Conservation (phyloP, 2,113 vertebrate species). For the Mastomys coucha region DNA sequence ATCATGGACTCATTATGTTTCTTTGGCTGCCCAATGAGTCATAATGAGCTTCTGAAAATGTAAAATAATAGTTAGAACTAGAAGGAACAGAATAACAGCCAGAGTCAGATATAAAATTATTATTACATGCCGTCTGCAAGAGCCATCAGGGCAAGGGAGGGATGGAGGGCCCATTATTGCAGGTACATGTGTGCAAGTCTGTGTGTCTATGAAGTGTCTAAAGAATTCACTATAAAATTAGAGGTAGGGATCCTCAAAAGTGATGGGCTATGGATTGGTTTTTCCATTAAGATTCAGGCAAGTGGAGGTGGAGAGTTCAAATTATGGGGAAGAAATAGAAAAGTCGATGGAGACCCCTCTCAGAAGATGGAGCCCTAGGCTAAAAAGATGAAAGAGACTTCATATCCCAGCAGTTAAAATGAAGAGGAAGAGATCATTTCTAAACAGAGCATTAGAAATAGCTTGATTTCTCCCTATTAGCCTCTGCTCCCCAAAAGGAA, state of each 20-base stretch:
- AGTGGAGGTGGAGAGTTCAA: conserved; percentile 38
- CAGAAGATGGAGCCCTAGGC: conserved; percentile 46
- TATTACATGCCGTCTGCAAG: conserved; percentile 69
- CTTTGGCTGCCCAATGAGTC: conserved; percentile 86
- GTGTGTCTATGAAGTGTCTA: neutral
- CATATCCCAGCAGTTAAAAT: conserved; percentile 66
- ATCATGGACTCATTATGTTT: conserved; percentile 81
- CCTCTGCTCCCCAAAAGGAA: conserved; percentile 62
- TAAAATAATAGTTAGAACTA: conserved; percentile 85
- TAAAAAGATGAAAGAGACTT: conserved; percentile 72
- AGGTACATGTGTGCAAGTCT: neutral
- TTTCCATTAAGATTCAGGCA: conserved; percentile 65
- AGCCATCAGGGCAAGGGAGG: conserved; percentile 62
- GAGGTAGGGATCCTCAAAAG: conserved; percentile 27
- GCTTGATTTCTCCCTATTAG: conserved; percentile 72
- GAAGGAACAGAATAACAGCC: conserved; percentile 82
- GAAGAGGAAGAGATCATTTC: conserved; percentile 70
- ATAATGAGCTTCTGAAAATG: conserved; percentile 84
- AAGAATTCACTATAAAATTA: neutral
- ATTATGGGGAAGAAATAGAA: conserved; percentile 59
- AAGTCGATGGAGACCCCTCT: conserved; percentile 38
- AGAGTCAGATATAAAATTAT: conserved; percentile 80
- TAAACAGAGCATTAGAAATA: conserved; percentile 60
- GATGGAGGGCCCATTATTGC: conserved; percentile 27
- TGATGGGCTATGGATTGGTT: conserved; percentile 39